Base-by-base conservation (phyloP, 1,140 invertebrate species). In the Drosophila ercepeae region DNA sequence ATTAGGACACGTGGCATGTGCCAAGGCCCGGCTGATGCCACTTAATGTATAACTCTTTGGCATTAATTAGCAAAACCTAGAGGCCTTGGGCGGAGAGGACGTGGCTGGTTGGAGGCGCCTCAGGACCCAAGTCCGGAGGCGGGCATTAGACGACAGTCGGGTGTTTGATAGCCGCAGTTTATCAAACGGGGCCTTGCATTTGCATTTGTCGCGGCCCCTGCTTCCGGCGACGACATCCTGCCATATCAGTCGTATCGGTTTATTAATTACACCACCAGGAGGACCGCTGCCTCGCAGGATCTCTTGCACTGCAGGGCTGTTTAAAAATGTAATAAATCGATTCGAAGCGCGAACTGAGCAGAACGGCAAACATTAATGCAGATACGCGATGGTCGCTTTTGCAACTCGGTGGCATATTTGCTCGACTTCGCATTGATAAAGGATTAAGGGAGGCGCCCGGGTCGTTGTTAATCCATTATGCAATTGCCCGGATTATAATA, bases 401-500 rank as follows among this genome's bases (percentile, higher is more conserved):
- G 32, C 42, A 29, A 36, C 63, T 42, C 55, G 53, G 51, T 57
- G 41, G 65, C 50, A 41, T 65, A 64, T 39, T 45, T 49, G 34
- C 49, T 60, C 39, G 55, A 55, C 64, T 51, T 61, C 54, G 52
- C 77, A 74, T 88, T 82, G 82, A 88, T 86, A 88, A 88, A 75
- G 69, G 77, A 61, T 86, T 88, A 81, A 86, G 63, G 61, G 19
- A 9, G 51, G 51, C 27, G 18, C 69, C 14, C 34, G 18, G 49
- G 23, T 48, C 27, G 53, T n/a, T 32, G 42, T 78, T 88, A 86
- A 86, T 86, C 82, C 77, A 64, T 88, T 82, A 82, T 74, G 77
- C 82, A 77, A 86, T 77, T 70, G 64, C 57, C 25, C 41, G 73
- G 73, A 86, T 86, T 86, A 86, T 86, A 77, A 81, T 64, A 71